Evolutionary conservation across 1,140 invertebrate genomes (phyloP), one percentile per base, ranked within the genome.

Genomic region (Ditylenchus dipsaci): DNA sequence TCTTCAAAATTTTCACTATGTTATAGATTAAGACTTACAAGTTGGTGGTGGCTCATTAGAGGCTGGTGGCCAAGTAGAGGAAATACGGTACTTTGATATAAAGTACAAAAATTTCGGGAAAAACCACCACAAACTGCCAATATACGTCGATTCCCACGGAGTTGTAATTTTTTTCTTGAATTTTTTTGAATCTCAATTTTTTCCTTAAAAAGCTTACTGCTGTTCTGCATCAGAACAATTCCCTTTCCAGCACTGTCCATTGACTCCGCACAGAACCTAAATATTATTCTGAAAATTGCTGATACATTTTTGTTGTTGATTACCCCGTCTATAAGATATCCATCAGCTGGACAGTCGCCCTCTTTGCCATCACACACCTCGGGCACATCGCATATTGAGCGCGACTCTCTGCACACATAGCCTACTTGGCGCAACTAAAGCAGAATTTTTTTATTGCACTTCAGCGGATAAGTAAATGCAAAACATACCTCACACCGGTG

Each of bases 161-260:
- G n/a, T 38, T 11, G 33, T 38, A 38, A 11, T 38, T 38, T 38
- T 3, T 11, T 38, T 11, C 11, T 38, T 38, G 33, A 5, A 5
- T 38, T 38, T 38, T 38, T 38, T 38, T 38, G 11, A n/a, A n/a
- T n/a, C n/a, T n/a, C n/a, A n/a, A n/a, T n/a, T n/a, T n/a, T n/a
- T n/a, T n/a, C n/a, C n/a, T n/a, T n/a, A n/a, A n/a, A n/a, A n/a
- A n/a, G 11, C 33, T 38, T 38, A 38, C 33, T 81, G 79, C 27
- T 65, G 56, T 49, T 81, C 75, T 17, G 68, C 45, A 73, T 81
- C 79, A 1, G 73, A 68, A 63, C 80, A 83, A 33, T 81, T 78
- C 27, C 80, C 80, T 45, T 81, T 73, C 80, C 80, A 81, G 58
- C 80, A 81, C 38, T 78, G 74, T 43, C 81, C 82, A 53, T 82